Percentiles rank a stretch among this genome's conserved stretches.
Conservation (phyloP, 1,140 invertebrate genomes). For the Hypothenemus hampei region DNA sequence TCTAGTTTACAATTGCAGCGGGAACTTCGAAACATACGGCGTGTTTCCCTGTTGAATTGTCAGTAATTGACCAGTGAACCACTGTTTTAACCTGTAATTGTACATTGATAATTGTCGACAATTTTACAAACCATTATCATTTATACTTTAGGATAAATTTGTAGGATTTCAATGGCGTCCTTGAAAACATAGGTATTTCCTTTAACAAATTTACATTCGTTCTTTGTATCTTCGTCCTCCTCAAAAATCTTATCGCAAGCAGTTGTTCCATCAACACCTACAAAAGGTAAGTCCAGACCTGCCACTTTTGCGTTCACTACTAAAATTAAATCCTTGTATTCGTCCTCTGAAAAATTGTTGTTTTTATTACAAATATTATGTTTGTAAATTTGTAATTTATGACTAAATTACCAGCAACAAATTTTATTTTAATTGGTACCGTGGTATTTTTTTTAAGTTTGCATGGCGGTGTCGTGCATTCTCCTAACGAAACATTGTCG, state of each 20-base stretch:
- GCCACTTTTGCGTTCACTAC: slow-evolving; percentile 57
- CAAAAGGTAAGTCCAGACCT: slow-evolving; percentile 61
- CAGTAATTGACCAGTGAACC: slow-evolving; percentile 58
- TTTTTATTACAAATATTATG: too few relatives aligned
- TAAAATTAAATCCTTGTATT: slow-evolving; percentile 48
- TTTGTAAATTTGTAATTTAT: too few relatives aligned
- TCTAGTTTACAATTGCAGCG: too few relatives aligned
- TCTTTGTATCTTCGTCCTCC: slow-evolving; percentile 50
- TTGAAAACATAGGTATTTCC: slow-evolving; percentile 63
- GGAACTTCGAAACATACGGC: slow-evolving; percentile 63
- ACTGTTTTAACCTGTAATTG: slow-evolving; percentile 46
- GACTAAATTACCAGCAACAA: slow-evolving; percentile 56
- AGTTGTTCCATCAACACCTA: slow-evolving; percentile 66
- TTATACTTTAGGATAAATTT: slow-evolving; percentile 61
- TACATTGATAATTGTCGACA: neutral
- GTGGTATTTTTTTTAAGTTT: slow-evolving; percentile 55
- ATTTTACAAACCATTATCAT: neutral
- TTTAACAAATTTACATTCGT: slow-evolving; percentile 59
- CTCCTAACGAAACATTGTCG: slow-evolving; percentile 49
- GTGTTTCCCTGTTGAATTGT: slow-evolving; percentile 44
- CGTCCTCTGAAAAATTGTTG: slow-evolving; percentile 49
- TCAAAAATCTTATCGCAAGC: slow-evolving; percentile 61
- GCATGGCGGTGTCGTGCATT: slow-evolving; percentile 59
- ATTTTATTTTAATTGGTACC: slow-evolving; percentile 51
- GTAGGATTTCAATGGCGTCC: slow-evolving; percentile 59